phyloP scores from a whole-genome alignment of 2,797 vertebrate species.

The Xenentodon cancila region DNA sequence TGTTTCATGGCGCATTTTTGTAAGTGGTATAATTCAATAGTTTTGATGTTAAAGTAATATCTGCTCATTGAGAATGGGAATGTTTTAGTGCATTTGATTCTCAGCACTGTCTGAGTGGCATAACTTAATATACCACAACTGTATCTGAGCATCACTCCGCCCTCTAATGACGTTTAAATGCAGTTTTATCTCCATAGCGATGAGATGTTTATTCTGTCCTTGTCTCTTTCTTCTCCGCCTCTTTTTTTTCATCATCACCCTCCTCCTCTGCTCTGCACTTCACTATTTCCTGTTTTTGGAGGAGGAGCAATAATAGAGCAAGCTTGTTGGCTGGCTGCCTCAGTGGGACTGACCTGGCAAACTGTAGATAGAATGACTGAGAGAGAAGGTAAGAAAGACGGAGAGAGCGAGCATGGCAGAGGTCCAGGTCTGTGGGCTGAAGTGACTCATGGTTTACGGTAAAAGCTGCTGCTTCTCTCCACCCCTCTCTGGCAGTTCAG shows the following conservation, averaged over 20 bases:
- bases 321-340: conserved; percentile 55
- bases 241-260: conserved; percentile 17
- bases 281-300: conserved; percentile 62
- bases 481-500: conserved; percentile 71
- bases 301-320: conserved; percentile 52
- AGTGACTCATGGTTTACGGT: conserved; percentile 84
- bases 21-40: conserved; percentile 14
- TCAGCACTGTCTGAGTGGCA: conserved; percentile 25
- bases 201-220: conserved; percentile 50
- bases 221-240: conserved; percentile 21
- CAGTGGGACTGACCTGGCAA: conserved; percentile 63
- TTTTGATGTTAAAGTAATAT: conserved; percentile 16
- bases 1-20: conserved; percentile 23
- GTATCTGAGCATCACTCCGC: conserved; percentile 21
- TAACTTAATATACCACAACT: conserved; percentile 16
- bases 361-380: conserved; percentile 57
- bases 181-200: conserved; percentile 52
- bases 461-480: conserved; percentile 78
- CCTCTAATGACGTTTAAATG: conserved; percentile 39
- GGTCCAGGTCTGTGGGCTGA: conserved; percentile 77
- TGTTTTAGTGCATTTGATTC: conserved; percentile 15
- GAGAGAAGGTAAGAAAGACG: conserved; percentile 52
- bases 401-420: conserved; percentile 70
- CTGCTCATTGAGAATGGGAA: conserved; percentile 21
- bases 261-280: conserved; percentile 39